phyloP scores from a whole-genome alignment of 2,797 vertebrate genomes.

The Anabas testudineus region DNA sequence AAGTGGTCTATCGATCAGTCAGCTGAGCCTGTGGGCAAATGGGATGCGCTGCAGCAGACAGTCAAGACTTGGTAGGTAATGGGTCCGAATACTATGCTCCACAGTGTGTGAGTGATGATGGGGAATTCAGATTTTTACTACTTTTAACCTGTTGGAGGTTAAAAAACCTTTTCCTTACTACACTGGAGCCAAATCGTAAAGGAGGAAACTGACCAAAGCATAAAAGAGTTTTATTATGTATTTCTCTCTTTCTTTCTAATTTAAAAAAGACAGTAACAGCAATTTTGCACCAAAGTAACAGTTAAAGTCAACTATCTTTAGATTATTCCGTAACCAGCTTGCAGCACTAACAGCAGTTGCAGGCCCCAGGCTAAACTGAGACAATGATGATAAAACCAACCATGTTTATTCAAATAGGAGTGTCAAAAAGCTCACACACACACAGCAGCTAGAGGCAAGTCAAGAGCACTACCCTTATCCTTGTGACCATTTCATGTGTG shows the following conservation, averaged over 20 bases:
- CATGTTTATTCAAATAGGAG: not conserved
- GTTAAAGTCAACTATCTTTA: not conserved
- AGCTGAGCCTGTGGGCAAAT: conserved; percentile 59
- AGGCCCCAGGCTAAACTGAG: not conserved
- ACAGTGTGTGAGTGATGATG: too few relatives aligned
- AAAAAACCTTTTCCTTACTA: too few relatives aligned
- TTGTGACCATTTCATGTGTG: not conserved
- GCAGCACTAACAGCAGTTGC: not conserved
- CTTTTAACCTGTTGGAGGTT: too few relatives aligned
- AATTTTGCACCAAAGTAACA: too few relatives aligned
- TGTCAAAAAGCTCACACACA: not conserved
- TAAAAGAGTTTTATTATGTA: too few relatives aligned
- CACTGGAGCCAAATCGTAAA: too few relatives aligned
- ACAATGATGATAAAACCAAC: not conserved
- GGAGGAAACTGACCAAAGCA: too few relatives aligned
- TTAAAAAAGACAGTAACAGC: too few relatives aligned
- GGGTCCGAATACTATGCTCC: conserved; percentile 35
- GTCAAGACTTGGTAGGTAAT: conserved; percentile 42
- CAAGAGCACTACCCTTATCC: not conserved
- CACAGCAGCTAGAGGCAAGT: not conserved
- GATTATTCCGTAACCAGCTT: not conserved
- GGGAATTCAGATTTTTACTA: too few relatives aligned
- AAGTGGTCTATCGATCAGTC: conserved; percentile 75
- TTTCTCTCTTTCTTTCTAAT: too few relatives aligned
- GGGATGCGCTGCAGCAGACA: conserved; percentile 56